Conservation (phyloP, 2,113 vertebrate genomes). For the Seriola aureovittata region DNA sequence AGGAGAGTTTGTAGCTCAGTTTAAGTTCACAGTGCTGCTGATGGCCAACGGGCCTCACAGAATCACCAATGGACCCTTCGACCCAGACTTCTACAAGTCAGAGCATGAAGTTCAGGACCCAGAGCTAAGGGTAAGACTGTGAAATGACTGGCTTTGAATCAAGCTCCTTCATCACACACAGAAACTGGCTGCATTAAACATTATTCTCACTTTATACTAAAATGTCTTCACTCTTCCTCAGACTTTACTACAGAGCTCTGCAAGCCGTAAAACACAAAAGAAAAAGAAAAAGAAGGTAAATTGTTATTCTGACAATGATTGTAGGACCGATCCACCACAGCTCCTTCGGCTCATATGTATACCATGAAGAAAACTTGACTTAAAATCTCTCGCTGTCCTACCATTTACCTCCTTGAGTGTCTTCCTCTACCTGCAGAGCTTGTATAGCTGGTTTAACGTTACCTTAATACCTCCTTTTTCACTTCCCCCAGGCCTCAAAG, state of each 20-base stretch:
- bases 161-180: not conserved
- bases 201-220: not conserved
- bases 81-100: constrained; percentile 94
- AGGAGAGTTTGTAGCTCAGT: constrained; percentile 97
- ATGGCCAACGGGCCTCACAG: constrained; percentile 97
- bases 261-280: constrained; percentile 97
- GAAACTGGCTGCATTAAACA: not conserved
- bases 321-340: not conserved
- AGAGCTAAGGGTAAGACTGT: constrained; percentile 90
- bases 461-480: not conserved
- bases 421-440: not conserved
- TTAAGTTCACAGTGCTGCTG: constrained; percentile 97
- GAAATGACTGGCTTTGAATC: not conserved
- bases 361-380: not conserved
- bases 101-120: constrained; percentile 94
- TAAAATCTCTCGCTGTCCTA: not conserved
- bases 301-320: not conserved
- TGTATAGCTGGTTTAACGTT: not conserved
- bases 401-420: not conserved
- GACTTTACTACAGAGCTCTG: constrained; percentile 96
- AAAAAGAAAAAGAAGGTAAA: constrained; percentile 99
- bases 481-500: constrained; percentile 89
- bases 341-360: not conserved
- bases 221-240: constrained; percentile 57
- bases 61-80: constrained; percentile 93